A percentile compares a stretch with the other conserved stretches of the same genome.
phyloP scores from a whole-genome alignment of 2,888 invertebrate species.

The Ophioninae sp. region DNA sequence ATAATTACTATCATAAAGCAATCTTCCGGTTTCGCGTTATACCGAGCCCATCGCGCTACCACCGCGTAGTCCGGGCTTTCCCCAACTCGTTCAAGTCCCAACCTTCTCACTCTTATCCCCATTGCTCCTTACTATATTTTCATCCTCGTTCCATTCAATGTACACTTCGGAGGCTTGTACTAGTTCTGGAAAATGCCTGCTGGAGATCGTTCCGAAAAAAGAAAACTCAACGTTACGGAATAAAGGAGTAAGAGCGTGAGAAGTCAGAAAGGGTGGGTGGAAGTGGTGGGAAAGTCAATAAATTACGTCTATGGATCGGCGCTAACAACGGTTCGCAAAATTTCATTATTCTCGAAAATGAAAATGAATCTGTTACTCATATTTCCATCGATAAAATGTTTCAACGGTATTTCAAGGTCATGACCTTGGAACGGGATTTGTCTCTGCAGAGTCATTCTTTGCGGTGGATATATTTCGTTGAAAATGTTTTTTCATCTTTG shows the following conservation, averaged over 20 bases:
- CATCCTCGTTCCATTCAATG: conserved; percentile 19
- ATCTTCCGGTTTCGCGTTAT: conserved; percentile 60
- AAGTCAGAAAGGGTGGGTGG: neutral
- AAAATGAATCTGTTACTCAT: no score
- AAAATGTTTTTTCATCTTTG: neutral
- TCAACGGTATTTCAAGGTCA: neutral
- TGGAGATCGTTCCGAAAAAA: neutral
- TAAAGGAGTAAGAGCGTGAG: neutral
- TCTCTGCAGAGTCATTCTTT: neutral
- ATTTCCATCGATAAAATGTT: neutral
- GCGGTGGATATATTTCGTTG: neutral
- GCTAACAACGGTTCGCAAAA: neutral
- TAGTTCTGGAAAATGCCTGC: neutral
- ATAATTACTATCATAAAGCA: conserved; percentile 71
- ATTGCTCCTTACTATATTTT: conserved; percentile 41
- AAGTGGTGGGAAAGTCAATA: neutral
- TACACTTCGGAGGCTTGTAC: conserved; percentile 5
- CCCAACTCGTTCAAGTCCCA: conserved; percentile 47
- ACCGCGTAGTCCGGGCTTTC: conserved; percentile 25
- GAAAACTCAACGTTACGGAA: neutral
- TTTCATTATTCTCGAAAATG: no score
- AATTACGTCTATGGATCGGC: neutral
- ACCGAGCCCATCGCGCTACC: conserved; percentile 32
- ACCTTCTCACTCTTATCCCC: conserved; percentile 8
- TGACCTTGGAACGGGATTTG: no score